phyloP scores from a whole-genome alignment of 2,113 vertebrate species.

The Dolichallabes microphthalmus region DNA sequence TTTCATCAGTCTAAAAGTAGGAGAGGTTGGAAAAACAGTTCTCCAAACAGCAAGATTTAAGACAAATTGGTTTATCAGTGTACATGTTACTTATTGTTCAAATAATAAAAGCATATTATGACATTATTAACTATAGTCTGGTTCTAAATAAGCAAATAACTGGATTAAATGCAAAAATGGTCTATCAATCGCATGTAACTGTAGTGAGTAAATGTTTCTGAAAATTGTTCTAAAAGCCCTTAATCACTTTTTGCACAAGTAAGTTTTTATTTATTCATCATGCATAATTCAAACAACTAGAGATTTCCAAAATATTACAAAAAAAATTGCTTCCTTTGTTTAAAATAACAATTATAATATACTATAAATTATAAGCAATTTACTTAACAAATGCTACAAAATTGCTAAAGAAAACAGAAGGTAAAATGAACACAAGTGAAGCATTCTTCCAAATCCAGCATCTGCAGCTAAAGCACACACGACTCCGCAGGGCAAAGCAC shows the following conservation, averaged over 20 bases:
- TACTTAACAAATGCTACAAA: neutral
- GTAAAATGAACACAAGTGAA: slow-evolving; percentile 9
- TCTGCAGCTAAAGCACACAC: slow-evolving; percentile 35
- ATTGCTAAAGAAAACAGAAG: neutral
- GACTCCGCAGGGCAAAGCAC: slow-evolving; percentile 23
- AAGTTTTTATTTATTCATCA: neutral
- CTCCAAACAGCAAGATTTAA: neutral
- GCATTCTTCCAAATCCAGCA: slow-evolving; percentile 22
- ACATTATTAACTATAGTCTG: neutral
- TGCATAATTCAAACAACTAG: neutral
- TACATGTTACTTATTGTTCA: neutral
- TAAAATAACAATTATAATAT: neutral
- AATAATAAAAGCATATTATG: neutral
- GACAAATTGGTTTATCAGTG: neutral
- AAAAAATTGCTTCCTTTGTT: neutral
- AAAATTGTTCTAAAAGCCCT: neutral
- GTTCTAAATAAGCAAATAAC: neutral
- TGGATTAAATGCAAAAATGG: neutral
- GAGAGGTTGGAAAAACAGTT: neutral
- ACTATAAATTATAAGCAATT: too few relatives aligned
- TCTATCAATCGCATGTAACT: neutral
- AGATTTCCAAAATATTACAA: neutral
- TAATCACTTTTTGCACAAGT: neutral
- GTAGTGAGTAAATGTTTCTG: neutral
- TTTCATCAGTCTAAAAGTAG: neutral